phyloP scores from a whole-genome alignment of 37 sponge, comb jelly and placozoan genomes.

The Ephydatia muelleri region DNA sequence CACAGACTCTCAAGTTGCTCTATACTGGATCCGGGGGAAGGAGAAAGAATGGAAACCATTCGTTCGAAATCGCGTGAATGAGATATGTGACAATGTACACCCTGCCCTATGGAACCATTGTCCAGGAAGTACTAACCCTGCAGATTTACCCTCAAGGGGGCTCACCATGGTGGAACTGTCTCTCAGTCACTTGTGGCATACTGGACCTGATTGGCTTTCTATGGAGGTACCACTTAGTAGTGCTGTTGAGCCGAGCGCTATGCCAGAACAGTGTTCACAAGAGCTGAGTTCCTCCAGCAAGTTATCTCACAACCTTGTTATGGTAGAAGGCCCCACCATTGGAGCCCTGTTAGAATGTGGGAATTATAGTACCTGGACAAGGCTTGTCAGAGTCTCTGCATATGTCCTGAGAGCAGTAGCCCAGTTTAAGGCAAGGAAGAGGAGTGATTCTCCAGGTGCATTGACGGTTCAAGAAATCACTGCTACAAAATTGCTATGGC shows the following conservation, averaged over 20 bases:
- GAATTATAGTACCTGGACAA: constrained; percentile 32
- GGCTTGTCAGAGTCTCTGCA: constrained; percentile 51
- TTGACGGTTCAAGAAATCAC: constrained; percentile 27
- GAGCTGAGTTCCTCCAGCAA: constrained; percentile 23
- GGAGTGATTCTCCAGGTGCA: background rate
- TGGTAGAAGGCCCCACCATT: background rate
- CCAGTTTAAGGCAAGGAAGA: constrained; percentile 26
- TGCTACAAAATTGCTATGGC: constrained; percentile 29
- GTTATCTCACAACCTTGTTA: constrained; percentile 9
- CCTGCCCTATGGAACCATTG: constrained; percentile 42
- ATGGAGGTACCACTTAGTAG: background rate
- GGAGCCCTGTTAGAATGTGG: constrained; percentile 7
- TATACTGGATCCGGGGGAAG: constrained; percentile 40
- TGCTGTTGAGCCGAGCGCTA: constrained; percentile 5
- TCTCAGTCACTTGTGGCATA: constrained; percentile 45
- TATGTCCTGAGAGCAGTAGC: constrained; percentile 38
- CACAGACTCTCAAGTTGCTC: constrained; percentile 62
- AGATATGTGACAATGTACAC: constrained; percentile 23
- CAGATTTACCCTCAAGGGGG: constrained; percentile 22
- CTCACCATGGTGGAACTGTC: constrained; percentile 25
- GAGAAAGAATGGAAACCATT: constrained; percentile 58
- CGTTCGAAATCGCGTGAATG: constrained; percentile 29
- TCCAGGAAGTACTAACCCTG: constrained; percentile 41
- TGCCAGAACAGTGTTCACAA: constrained; percentile 28
- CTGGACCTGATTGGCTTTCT: constrained; percentile 42